phyloP scores from a whole-genome alignment of 1,140 invertebrate species.

The Pteromalus puparum region DNA sequence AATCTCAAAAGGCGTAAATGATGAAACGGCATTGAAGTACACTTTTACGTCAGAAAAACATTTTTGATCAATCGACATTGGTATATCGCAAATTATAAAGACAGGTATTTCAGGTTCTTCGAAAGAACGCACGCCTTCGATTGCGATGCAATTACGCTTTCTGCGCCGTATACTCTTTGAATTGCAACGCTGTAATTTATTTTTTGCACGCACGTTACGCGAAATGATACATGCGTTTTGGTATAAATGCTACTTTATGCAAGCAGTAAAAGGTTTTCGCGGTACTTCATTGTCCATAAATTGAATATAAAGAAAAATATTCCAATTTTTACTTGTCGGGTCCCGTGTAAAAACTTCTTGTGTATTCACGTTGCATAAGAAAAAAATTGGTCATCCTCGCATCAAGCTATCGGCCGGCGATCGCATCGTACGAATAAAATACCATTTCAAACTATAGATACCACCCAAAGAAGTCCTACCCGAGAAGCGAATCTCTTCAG shows the following conservation, averaged over 20 bases:
- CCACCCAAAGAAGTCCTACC: background rate
- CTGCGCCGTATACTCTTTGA: too few relatives aligned
- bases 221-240: background rate
- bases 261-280: background rate
- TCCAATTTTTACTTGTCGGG: background rate
- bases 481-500: background rate
- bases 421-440: too few relatives aligned
- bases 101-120: background rate
- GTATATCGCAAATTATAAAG: background rate
- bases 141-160: background rate
- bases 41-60: background rate
- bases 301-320: background rate
- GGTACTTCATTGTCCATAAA: background rate
- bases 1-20: conserved; percentile 13
- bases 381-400: background rate
- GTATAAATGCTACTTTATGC: background rate
- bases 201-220: background rate
- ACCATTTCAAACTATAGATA: background rate
- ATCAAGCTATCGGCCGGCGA: background rate
- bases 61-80: background rate
- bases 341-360: background rate
- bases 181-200: background rate
- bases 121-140: background rate
- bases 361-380: background rate
- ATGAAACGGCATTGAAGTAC: too few relatives aligned